Base-by-base conservation (phyloP, 2,888 invertebrate genomes). In the Drosophila nigritarsus region DNA sequence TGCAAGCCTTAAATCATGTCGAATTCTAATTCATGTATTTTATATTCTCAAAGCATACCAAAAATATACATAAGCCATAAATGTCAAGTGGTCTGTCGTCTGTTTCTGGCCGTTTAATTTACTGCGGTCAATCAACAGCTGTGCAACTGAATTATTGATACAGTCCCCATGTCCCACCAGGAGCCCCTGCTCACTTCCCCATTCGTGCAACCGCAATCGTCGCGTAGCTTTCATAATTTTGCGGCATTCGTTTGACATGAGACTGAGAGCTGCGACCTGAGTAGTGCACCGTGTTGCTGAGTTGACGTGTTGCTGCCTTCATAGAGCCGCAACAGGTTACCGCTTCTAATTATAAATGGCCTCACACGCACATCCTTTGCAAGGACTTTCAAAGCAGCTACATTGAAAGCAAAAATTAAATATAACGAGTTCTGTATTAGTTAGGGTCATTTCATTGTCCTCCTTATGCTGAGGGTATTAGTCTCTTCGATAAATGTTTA, bases 251-350 rank as follows among this genome's bases (percentile, higher is more conserved):
- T 80, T 72, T 78, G 73, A 75, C 70, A 73, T 65, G 63, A 56
- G 60, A 61, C 56, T 61, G 32, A 18, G 65, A 7, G 60, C 61
- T 54, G 50, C 53, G 51, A 80, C 3, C 65, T 65, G 60, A 80
- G 73, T 40, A 55, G 61, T 60, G 18, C 27, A 15, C 8, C 9
- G 40, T 40, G 24, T 40, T 40, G 29, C 29, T 15, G 45, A 24
- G 20, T 2, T 45, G 24, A 15, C 45, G 45, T 24, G 45, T 15
- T 15, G 45, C 45, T 24, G 1, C 15, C n/a, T 36, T 0, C n/a
- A 1, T 7, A 24, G 15, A 42, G 63, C 53, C 71, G 78, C 84
- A 86, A 80, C 78, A 80, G 86, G 80, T 86, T 61, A 77, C 66
- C 78, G 38, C 81, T 71, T 67, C 78, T 80, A 83, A 83, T 82